phyloP scores from a whole-genome alignment of 2,888 invertebrate species.

The Lingula anatina region DNA sequence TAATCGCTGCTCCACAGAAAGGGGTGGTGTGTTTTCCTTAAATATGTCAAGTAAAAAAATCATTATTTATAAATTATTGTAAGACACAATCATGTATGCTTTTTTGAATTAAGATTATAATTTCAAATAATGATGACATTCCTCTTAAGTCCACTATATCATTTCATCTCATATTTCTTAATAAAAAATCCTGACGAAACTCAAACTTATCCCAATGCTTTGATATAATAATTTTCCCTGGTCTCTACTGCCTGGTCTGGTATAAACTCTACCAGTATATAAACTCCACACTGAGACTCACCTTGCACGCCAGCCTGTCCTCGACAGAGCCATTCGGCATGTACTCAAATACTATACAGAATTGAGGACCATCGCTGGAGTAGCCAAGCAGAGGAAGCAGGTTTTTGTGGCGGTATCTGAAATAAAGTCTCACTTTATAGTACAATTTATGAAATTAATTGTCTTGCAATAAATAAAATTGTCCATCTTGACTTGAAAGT shows the following conservation, averaged over 20 bases:
- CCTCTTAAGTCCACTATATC: too few relatives aligned
- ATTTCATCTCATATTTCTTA: too few relatives aligned
- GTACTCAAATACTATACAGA: slow-evolving; percentile 86
- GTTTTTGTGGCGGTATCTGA: slow-evolving; percentile 79
- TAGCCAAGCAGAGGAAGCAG: slow-evolving; percentile 84
- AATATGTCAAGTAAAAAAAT: too few relatives aligned
- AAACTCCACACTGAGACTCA: not conserved
- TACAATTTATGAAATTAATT: slow-evolving; percentile 10
- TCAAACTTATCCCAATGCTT: too few relatives aligned
- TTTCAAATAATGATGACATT: too few relatives aligned
- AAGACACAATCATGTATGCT: too few relatives aligned
- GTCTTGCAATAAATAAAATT: slow-evolving; percentile 66
- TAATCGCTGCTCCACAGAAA: slow-evolving; percentile 73
- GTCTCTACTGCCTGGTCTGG: too few relatives aligned
- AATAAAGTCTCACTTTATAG: too few relatives aligned
- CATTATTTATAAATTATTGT: too few relatives aligned
- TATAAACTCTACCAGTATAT: not conserved
- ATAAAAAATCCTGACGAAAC: not conserved
- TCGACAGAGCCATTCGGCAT: slow-evolving; percentile 92
- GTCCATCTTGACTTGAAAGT: too few relatives aligned
- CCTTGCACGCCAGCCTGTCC: slow-evolving; percentile 61
- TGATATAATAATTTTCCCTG: too few relatives aligned
- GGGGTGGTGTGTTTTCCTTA: slow-evolving; percentile 56
- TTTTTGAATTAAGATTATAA: too few relatives aligned
- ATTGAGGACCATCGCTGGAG: slow-evolving; percentile 71